Conservation (phyloP, 2,888 invertebrate genomes). For the Marronus borbonicus region DNA sequence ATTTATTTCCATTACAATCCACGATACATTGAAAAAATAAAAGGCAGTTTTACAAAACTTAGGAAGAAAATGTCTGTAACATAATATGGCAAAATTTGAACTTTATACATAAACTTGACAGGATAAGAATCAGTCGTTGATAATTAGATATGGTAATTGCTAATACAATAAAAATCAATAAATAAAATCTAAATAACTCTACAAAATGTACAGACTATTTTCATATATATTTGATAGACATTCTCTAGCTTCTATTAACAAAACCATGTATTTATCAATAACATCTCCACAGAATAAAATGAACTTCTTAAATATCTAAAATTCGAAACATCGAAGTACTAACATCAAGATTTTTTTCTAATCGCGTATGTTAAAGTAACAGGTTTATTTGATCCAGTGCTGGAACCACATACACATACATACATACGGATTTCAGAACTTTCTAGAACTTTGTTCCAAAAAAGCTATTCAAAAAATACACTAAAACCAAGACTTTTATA, state of each 20-base stretch:
- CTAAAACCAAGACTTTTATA: neutral
- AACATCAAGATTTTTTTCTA: slow-evolving; percentile 2
- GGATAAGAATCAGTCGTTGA: slow-evolving; percentile 20
- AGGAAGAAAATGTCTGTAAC: slow-evolving; percentile 29
- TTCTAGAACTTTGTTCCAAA: too few relatives aligned
- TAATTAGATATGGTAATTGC: slow-evolving; percentile 9
- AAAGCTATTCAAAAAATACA: neutral
- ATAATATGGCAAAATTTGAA: slow-evolving; percentile 26
- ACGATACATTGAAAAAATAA: slow-evolving; percentile 30
- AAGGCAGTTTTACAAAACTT: slow-evolving; percentile 17
- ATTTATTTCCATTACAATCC: slow-evolving; percentile 38
- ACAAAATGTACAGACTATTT: slow-evolving; percentile 37
- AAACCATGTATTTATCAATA: neutral
- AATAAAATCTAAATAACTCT: slow-evolving; percentile 29
- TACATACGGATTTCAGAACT: too few relatives aligned
- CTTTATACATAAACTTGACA: slow-evolving; percentile 4
- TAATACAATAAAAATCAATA: slow-evolving; percentile 23
- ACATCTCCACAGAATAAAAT: slow-evolving; percentile 20
- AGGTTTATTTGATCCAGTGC: too few relatives aligned
- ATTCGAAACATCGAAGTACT: slow-evolving; percentile 30
- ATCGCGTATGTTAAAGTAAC: too few relatives aligned
- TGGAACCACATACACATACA: too few relatives aligned
- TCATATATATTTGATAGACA: slow-evolving; percentile 23
- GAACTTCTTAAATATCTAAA: slow-evolving; percentile 25
- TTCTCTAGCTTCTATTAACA: slow-evolving; percentile 16